phyloP scores from a whole-genome alignment of 2,113 vertebrate species.

The Aphyosemion australe region DNA sequence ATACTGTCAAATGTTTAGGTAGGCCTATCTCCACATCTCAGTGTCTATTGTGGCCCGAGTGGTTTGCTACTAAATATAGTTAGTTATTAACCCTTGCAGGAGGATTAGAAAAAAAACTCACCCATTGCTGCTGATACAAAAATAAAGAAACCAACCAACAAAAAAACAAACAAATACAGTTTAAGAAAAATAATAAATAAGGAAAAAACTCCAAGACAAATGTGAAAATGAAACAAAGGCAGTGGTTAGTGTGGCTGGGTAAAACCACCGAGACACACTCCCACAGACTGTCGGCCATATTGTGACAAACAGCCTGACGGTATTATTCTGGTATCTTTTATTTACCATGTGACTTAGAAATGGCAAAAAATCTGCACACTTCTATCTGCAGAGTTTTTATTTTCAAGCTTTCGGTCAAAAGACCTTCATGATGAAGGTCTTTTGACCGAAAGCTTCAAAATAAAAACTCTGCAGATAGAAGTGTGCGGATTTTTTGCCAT shows the following conservation, averaged over 20 bases:
- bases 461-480: too few relatives aligned
- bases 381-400: too few relatives aligned
- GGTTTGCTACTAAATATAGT: not conserved
- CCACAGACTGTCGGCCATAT: not conserved
- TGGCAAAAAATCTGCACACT: too few relatives aligned
- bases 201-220: not conserved
- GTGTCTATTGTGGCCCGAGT: not conserved
- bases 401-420: too few relatives aligned
- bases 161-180: too few relatives aligned
- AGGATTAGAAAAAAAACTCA: not conserved
- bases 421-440: too few relatives aligned
- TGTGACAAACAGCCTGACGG: not conserved
- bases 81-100: not conserved
- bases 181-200: not conserved
- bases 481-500: too few relatives aligned
- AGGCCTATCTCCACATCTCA: not conserved
- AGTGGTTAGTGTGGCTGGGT: not conserved
- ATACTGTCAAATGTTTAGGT: not conserved
- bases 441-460: too few relatives aligned
- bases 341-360: not conserved
- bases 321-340: not conserved
- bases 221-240: not conserved
- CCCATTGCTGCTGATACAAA: not conserved
- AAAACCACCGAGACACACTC: constrained; percentile 6
- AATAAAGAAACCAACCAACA: not conserved